Conservation (phyloP, 2,113 vertebrate genomes). For the Perca flavescens region DNA sequence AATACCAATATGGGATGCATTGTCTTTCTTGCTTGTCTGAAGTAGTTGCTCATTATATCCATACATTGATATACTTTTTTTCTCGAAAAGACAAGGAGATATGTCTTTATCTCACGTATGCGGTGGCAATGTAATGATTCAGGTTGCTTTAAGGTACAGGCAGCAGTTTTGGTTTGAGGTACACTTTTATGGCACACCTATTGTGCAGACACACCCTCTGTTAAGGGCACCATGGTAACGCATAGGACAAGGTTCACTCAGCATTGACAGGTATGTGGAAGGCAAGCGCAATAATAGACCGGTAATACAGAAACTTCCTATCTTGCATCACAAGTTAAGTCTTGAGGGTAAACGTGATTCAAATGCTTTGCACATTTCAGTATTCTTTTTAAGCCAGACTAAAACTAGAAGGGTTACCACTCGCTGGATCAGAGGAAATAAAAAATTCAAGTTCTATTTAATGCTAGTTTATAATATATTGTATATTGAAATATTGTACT, state of each 20-base stretch:
- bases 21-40: not conserved
- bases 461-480: not conserved
- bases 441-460: not conserved
- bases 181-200: slow-evolving; percentile 60
- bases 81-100: too few relatives aligned
- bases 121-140: not conserved
- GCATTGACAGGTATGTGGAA: slow-evolving; percentile 66
- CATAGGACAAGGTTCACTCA: slow-evolving; percentile 62
- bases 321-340: slow-evolving; percentile 15
- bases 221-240: slow-evolving; percentile 20
- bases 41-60: not conserved
- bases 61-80: not conserved
- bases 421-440: not conserved
- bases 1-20: not conserved
- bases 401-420: not conserved
- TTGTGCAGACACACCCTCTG: slow-evolving; percentile 67
- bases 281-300: slow-evolving; percentile 16
- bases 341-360: not conserved
- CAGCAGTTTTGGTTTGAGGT: slow-evolving; percentile 15
- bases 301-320: slow-evolving; percentile 35
- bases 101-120: not conserved
- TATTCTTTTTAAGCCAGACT: slow-evolving; percentile 2
- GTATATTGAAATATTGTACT: not conserved
- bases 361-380: not conserved
- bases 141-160: not conserved